Base-by-base conservation (phyloP, 2,113 vertebrate species). In the Nanorana parkeri region DNA sequence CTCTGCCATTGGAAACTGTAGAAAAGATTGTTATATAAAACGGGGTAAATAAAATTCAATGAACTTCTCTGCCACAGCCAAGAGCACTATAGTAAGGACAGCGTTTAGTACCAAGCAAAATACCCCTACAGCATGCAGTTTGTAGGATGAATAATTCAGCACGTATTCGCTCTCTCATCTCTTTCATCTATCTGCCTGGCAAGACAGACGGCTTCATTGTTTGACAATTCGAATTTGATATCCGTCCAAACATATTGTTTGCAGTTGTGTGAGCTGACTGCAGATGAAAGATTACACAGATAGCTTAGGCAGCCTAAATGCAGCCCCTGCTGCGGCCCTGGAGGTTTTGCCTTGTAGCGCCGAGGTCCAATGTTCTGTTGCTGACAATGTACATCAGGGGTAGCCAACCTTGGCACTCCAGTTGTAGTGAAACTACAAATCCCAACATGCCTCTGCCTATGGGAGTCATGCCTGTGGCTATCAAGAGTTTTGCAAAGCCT, bases 101-200 rank as follows among this genome's bases (percentile, higher is more conserved):
- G 15, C 17, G 21, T 2, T 23, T 51, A 68, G 41, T 17, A 24
- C 36, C 13, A 47, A 51, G 2, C 51, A 68, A 23, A 28, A 68
- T 24, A 24, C 21, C 23, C 52, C 41, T 52, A 47, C 41, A 47
- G 68, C 23, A 23, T 68, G 67, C 52, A 47, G 41, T 52, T 23
- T 41, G 67, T 58, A 47, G 55, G 67, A 72, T 81, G 58, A 72
- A 64, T 72, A 63, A 81, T 72, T 81, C 78, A 64, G 68, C 78
- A 72, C 58, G 24, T 81, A 81, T 64, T 41, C 78, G 51, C 21
- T 13, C 56, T 29, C 56, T 15, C 68, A 54, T 28, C 41, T 5
- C 78, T 81, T 72, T 72, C 58, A 72, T 81, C 56, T 68, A 15
- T 58, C 68, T 66, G 56, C 55, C 47, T 26, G 68, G 64, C 78